Evolutionary conservation across 1,140 invertebrate species (phyloP), one percentile per base, ranked within the genome.

Genomic region (Penaeus vannamei): DNA sequence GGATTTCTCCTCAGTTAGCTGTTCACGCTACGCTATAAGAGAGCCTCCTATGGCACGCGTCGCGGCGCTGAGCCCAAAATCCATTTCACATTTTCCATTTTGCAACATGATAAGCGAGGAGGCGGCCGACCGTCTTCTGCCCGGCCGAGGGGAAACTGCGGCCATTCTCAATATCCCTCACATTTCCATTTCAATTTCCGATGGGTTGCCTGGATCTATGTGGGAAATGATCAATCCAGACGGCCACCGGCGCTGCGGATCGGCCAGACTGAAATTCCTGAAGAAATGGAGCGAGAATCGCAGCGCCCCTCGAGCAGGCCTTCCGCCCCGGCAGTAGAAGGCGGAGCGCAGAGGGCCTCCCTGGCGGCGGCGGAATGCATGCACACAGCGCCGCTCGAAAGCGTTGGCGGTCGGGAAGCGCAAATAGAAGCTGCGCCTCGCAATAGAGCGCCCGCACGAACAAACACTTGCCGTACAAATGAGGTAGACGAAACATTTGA

Each of bases 181-280:
- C 82, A 88, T 88, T 88, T 88, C 87, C 87, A 88, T 88, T 88
- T 88, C 87, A 88, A 88, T 88, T 88, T 88, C 87, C 87, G 87
- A 88, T 83, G 69, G 87, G 42, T 84, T 69, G 59, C 81, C 72
- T 76, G 87, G 87, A 88, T 88, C 87, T 82, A 84, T 84, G 87
- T 84, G 87, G 87, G 87, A 88, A 88, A 88, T 88, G 87, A 88
- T 88, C 87, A 88, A 88, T 88, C 82, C 66, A 84, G 80, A 22
- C 64, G 12, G 14, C 32, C 59, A n/a, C 22, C 59, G 46, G 42
- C 59, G 53, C 14, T 5, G 59, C 23, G 81, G 59, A 46, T n/a
- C 61, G 29, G 22, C 42, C 12, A 32, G 32, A 69, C 61, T 53
- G 17, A 53, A 53, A 53, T 53, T 53, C 53, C 53, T 53, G 53